Base-by-base conservation (phyloP, 2,797 vertebrate genomes). In the Gymnoscopelus microlampas region DNA sequence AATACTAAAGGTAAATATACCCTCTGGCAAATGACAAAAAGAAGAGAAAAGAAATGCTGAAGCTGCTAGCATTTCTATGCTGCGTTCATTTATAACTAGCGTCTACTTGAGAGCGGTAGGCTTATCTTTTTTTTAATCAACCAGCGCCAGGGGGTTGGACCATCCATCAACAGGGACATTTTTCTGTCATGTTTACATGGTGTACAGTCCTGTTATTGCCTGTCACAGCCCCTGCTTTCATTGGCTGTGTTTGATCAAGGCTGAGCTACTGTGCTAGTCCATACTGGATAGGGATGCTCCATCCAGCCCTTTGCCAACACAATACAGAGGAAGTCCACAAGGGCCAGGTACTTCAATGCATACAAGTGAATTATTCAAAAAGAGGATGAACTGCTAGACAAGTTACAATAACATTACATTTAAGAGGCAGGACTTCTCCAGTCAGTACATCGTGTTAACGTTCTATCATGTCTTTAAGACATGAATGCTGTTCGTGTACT, bases 101-200 rank as follows among this genome's bases (percentile, higher is more conserved):
- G 54, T 70, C 11, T 32, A 29, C 49, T 56, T 53, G 48, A 80
- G 79, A 78, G 78, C 80, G 76, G 77, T 59, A 7, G 39, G 39
- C 39, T 44, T 44, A 60, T 63, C 35, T 57, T 48, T 56, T 49
- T 48, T 57, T 48, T 56, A 35, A 75, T 77, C 64, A 67, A 70
- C 57, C 69, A 51, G 61, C 60, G 57, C 51, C 64, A 35, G 58
- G 65, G 57, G 71, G 29, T 24, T 1, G 23, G 3, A 62, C 63
- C 70, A 61, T 84, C 79, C 80, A 66, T 81, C 77, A 78, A 13
- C 53, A 15, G 0, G 12, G 58, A 58, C 71, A n/a, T 66, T 67
- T 84, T 57, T 47, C 62, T 74, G 75, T 74, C 70, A 59, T 70
- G 78, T 78, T 84, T 73, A 70, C 63, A 70, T 69, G 66, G 53